A percentile compares a stretch with the other conserved stretches of the same genome.
Conservation (phyloP, 2,113 vertebrate species). For the Lynx canadensis region DNA sequence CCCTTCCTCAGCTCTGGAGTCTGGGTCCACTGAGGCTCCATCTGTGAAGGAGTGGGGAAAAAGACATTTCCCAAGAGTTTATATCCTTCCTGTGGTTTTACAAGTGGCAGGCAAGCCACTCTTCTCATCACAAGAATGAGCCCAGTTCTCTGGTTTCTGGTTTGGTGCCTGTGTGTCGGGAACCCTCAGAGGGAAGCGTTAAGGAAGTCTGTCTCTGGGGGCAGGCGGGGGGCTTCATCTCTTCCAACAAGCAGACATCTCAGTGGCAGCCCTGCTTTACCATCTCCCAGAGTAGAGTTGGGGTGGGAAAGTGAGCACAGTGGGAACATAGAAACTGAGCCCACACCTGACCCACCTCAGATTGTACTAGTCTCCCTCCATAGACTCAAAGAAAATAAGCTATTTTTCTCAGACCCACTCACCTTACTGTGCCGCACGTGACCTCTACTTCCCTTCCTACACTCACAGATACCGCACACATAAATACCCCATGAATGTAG, state of each 20-base stretch:
- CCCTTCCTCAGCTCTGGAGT: neutral
- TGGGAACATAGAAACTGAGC: neutral
- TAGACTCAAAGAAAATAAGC: neutral
- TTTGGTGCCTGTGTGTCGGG: neutral
- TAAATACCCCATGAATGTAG: rapidly evolving
- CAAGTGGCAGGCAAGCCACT: neutral
- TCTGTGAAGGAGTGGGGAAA: neutral
- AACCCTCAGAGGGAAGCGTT: neutral
- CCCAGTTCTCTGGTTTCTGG: neutral
- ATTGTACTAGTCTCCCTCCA: neutral
- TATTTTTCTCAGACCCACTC: neutral
- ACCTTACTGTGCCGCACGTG: neutral
- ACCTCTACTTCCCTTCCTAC: neutral
- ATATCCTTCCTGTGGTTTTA: neutral
- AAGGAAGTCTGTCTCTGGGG: neutral
- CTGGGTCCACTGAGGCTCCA: neutral
- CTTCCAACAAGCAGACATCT: neutral
- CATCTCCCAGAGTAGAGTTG: neutral
- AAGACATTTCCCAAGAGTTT: neutral
- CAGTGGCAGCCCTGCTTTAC: neutral
- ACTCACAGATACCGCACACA: rapidly evolving
- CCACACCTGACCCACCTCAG: neutral
- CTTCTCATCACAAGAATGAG: neutral
- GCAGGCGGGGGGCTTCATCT: neutral
- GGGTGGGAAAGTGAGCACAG: neutral